Conservation (phyloP, 1,140 invertebrate species). For the Sarcophaga bullata region DNA sequence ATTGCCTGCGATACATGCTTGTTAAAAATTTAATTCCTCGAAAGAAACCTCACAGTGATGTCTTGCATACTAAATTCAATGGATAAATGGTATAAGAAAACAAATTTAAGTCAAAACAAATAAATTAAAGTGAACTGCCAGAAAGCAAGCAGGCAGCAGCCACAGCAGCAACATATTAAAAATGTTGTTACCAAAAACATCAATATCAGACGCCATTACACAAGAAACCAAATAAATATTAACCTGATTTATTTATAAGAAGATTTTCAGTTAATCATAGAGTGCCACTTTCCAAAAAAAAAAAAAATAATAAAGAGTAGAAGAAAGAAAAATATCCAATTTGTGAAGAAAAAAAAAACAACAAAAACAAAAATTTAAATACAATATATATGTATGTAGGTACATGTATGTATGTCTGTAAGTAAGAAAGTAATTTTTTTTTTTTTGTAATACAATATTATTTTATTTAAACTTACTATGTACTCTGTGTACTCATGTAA, state of each 20-base stretch:
- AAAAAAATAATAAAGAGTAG: no score
- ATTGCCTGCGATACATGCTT: neutral
- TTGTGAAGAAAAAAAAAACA: no score
- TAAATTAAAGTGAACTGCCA: neutral
- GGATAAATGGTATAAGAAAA: no score
- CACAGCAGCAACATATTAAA: no score
- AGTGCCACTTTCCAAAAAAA: constrained; percentile 31
- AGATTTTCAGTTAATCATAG: constrained; percentile 26
- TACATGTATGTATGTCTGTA: no score
- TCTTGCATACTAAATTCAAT: constrained; percentile 9
- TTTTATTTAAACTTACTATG: neutral
- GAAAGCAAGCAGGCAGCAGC: no score
- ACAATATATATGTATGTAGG: no score
- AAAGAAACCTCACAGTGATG: constrained; percentile 14
- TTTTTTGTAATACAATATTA: neutral
- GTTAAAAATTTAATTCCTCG: constrained; percentile 13
- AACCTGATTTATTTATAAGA: constrained; percentile 41
- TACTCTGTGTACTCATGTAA: neutral
- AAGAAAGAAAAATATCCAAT: no score
- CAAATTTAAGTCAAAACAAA: neutral
- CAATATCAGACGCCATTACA: neutral
- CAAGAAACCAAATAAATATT: constrained; percentile 31
- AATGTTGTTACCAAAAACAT: neutral
- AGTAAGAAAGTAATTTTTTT: neutral
- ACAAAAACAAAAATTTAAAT: no score